Percentiles rank a stretch among this genome's conserved stretches.
These are phyloP conservation scores for Acanthurus tractus DNA, from an alignment of 2,797 vertebrate genomes.

Conservation along the genomic window DNA sequence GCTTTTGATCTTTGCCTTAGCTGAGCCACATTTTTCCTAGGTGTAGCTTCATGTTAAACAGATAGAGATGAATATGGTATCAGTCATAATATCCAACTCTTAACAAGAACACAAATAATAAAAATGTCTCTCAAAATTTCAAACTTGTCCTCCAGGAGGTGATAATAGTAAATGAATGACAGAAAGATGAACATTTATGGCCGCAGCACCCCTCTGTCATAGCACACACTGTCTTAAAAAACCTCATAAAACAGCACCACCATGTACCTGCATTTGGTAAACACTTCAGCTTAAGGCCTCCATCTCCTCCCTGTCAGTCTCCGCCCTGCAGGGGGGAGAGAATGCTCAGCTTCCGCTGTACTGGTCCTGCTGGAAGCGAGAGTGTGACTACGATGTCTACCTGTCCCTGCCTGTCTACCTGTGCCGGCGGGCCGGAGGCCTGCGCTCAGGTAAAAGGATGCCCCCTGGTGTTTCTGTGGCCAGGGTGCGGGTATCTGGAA, in stretches of 20 bases:
- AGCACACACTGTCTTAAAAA: neutral
- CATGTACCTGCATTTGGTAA: conserved; percentile 47
- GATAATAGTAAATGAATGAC: too few relatives aligned
- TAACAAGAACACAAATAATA: too few relatives aligned
- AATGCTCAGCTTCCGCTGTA: conserved; percentile 87
- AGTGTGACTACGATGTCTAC: conserved; percentile 90
- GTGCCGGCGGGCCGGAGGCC: conserved; percentile 88
- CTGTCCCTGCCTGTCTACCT: conserved; percentile 89
- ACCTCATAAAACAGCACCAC: conserved; percentile 10
- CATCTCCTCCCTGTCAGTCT: conserved; percentile 84
- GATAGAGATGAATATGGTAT: too few relatives aligned
- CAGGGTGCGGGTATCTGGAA: conserved; percentile 68
- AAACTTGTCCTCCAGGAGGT: too few relatives aligned
- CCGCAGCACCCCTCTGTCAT: too few relatives aligned
- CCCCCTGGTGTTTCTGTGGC: conserved; percentile 61
- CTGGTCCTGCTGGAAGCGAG: conserved; percentile 91
- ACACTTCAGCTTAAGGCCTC: conserved; percentile 74
- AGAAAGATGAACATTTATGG: too few relatives aligned
- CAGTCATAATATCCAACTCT: too few relatives aligned
- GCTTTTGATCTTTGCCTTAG: too few relatives aligned
- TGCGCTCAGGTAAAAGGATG: conserved; percentile 88
- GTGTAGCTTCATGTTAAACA: too few relatives aligned
- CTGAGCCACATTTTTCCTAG: too few relatives aligned
- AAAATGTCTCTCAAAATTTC: too few relatives aligned
- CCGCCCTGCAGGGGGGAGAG: conserved; percentile 87